Base-by-base conservation (phyloP, 2,888 invertebrate species). In the Aplocera efformata region DNA sequence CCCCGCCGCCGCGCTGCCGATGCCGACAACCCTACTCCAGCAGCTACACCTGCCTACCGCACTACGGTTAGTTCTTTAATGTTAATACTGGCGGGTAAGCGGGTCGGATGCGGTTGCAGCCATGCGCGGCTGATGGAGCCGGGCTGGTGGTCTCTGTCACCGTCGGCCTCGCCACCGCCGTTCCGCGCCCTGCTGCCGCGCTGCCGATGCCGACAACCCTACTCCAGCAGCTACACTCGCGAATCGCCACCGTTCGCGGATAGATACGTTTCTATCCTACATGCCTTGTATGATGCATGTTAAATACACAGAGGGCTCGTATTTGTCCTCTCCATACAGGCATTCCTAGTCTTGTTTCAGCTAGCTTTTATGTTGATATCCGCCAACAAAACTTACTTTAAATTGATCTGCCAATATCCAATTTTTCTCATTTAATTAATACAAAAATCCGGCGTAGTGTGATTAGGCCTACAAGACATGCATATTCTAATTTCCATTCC, bases 61-160 rank as follows among this genome's bases (percentile, higher is more conserved):
- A 85, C 53, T 85, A 86, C 53, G 86, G 84, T 81, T 52, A 58
- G 55, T 47, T 6, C 30, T n/a, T n/a, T n/a, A n/a, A n/a, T n/a
- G n/a, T n/a, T n/a, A n/a, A n/a, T n/a, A n/a, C n/a, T n/a, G 75
- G 75, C 69, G 77, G 72, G 75, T 73, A 69, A 63, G 76, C 75
- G 75, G 74, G 71, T 67, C 72, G 75, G 71, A 65, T 65, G 76
- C 73, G 76, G 74, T 67, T 73, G 80, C 74, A 68, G 76, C 75
- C 81, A 81, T 80, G 86, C 73, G 69, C 77, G 76, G 79, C 75
- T 84, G 77, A 85, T 85, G 81, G 82, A 76, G 62, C 72, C 79
- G 60, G 80, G 81, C 73, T 80, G 74, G 77, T 73, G 84, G 80
- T 81, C 80, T 54, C 79, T 81, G 55, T 79, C 82, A 61, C 80